Base-by-base conservation (phyloP, 2,113 vertebrate genomes). In the Notiomystis cincta region DNA sequence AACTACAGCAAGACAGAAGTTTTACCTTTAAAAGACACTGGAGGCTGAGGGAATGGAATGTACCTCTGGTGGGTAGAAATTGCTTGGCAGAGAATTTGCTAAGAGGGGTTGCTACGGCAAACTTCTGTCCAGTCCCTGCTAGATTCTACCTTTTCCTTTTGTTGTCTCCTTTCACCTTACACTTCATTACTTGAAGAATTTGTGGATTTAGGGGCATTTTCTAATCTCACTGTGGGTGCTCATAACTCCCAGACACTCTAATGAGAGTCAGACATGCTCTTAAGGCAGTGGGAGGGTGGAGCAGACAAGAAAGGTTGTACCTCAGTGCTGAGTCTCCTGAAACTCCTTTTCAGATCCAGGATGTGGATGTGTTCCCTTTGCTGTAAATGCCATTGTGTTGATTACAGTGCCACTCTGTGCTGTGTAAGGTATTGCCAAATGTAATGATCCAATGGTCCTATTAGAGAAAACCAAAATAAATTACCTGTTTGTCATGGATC, bases 1-100 rank as follows among this genome's bases (percentile, higher is more conserved):
- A 97, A 95, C 57, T 93, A 83, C 40, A 89, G 57, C 54, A 73
- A 90, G 72, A 79, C 90, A 92, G 53, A 87, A 95, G 77, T 17
- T 97, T 87, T 93, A 78, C 31, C 85, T 92, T 76, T 37, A 84
- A 69, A 85, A 94, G 78, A 70, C 85, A 92, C 57, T 71, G 53
- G 57, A 71, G 90, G 60, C 57, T 25, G 47, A 87, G 57, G 47
- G 50, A 79, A 64, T 92, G 75, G 76, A 95, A 77, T 79, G 67
- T 14, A 44, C 77, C 69, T 85, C 82, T 89, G 42, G 48, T 56
- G 73, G 85, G 19, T 51, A 90, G 76, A 62, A 94, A 75, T 75
- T 92, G 51, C 42, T 89, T 70, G 76, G 51, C 44, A 75, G 65
- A 60, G 48, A 61, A 62, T 81, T 93, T 69, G 31, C 47, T 40